Conservation (phyloP, 2,113 vertebrate species). For the Percopsis transmontana region DNA sequence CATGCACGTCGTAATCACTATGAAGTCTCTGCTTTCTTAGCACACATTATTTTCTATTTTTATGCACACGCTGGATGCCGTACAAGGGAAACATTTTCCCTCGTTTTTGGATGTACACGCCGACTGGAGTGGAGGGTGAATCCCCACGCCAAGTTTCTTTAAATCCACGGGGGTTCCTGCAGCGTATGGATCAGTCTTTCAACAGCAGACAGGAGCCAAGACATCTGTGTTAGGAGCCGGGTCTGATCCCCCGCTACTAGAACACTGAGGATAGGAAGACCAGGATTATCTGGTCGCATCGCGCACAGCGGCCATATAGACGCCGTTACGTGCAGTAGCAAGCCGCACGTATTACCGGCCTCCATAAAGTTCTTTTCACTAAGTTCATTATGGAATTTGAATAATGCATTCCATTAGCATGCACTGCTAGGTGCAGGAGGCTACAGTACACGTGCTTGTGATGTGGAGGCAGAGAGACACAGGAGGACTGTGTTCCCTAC, state of each 20-base stretch:
- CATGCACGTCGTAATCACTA: constrained; percentile 39
- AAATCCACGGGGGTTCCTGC: constrained; percentile 66
- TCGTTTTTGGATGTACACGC: constrained; percentile 60
- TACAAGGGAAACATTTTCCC: constrained; percentile 61
- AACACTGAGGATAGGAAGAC: constrained; percentile 52
- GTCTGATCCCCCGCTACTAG: constrained; percentile 56
- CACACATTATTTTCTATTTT: constrained; percentile 57
- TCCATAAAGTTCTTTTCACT: constrained; percentile 29
- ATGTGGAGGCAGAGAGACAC: constrained; percentile 11
- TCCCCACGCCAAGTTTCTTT: constrained; percentile 70
- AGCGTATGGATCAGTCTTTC: constrained; percentile 70
- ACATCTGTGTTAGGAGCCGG: constrained; percentile 75
- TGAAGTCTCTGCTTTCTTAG: constrained; percentile 40
- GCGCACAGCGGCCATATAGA: constrained; percentile 37
- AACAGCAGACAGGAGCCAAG: constrained; percentile 70
- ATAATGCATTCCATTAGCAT: constrained; percentile 50
- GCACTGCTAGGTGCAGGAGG: not conserved
- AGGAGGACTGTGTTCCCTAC: constrained; percentile 21
- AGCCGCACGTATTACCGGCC: constrained; percentile 14
- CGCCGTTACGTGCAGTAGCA: constrained; percentile 21
- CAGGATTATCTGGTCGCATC: constrained; percentile 60
- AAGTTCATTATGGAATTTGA: constrained; percentile 45
- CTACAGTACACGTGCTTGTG: not conserved
- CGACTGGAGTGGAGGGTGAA: constrained; percentile 65
- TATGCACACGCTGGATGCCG: constrained; percentile 49